Conservation (phyloP, 2,888 invertebrate species). For the Cistogaster globosa region DNA sequence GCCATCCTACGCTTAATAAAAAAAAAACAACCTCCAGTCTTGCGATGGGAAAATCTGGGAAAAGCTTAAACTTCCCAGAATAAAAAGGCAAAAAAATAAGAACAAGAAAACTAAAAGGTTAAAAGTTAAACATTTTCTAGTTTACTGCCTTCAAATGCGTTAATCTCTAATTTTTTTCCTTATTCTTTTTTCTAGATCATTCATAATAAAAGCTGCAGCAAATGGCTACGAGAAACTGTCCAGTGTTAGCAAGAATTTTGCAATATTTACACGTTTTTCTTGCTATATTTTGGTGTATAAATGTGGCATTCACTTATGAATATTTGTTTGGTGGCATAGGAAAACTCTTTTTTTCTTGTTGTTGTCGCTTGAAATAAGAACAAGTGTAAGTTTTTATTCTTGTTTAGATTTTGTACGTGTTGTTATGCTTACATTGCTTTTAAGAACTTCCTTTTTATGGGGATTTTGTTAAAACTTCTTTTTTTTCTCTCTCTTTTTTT, state of each 20-base stretch:
- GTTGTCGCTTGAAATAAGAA: constrained; percentile 33
- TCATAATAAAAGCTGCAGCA: constrained; percentile 44
- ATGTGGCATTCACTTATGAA: too few species aligned
- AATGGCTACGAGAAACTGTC: constrained; percentile 9
- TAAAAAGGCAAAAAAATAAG: neutral
- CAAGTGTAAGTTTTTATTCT: constrained; percentile 58
- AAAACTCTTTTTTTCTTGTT: neutral
- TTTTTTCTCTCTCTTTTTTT: neutral
- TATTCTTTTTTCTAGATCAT: constrained; percentile 46
- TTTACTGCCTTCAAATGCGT: constrained; percentile 59
- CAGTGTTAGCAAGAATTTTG: constrained; percentile 1
- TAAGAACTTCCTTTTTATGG: constrained; percentile 59
- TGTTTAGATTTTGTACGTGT: constrained; percentile 49
- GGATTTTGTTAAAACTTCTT: constrained; percentile 19
- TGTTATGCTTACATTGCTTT: constrained; percentile 57
- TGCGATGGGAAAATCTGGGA: constrained; percentile 57
- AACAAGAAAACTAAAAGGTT: constrained; percentile 50
- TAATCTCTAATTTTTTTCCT: constrained; percentile 60
- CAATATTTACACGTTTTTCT: constrained; percentile 55
- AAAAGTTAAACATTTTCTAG: constrained; percentile 67
- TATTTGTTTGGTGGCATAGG: neutral
- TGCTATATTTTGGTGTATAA: constrained; percentile 18
- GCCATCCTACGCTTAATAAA: constrained; percentile 56
- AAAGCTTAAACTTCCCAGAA: constrained; percentile 62
- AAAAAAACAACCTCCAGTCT: constrained; percentile 8